Conservation (phyloP, 2,888 invertebrate species). For the Heteropelma amictum region DNA sequence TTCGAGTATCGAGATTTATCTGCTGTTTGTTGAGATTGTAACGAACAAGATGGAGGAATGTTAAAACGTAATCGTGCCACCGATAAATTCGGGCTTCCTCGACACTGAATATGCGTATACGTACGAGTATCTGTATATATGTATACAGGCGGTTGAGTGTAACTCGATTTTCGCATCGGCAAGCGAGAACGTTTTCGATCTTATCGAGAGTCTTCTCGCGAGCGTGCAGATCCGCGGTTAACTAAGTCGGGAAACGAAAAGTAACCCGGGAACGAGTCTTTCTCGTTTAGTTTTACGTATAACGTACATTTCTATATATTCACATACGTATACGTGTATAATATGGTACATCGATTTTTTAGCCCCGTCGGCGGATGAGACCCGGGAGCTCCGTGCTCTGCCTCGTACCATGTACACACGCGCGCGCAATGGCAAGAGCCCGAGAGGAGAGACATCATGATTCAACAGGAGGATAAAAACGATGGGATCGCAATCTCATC, state of each 20-base stretch:
- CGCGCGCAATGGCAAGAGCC: neutral
- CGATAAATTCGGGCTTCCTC: constrained; percentile 50
- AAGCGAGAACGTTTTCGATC: constrained; percentile 52
- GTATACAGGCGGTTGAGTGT: constrained; percentile 17
- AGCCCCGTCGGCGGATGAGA: constrained; percentile 21
- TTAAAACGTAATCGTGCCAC: constrained; percentile 42
- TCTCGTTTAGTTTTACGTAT: constrained; percentile 33
- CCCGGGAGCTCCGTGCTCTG: constrained; percentile 37
- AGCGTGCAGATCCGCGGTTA: constrained; percentile 31
- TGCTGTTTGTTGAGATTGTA: constrained; percentile 19
- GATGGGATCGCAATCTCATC: constrained; percentile 52
- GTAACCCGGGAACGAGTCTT: constrained; percentile 46
- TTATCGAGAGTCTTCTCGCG: constrained; percentile 40
- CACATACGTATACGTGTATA: neutral
- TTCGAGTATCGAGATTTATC: constrained; percentile 1
- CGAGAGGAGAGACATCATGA: constrained; percentile 43
- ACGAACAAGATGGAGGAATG: constrained; percentile 30
- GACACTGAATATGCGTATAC: neutral
- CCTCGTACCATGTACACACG: neutral
- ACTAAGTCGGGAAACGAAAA: constrained; percentile 48
- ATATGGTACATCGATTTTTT: constrained; percentile 31
- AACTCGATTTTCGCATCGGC: constrained; percentile 51
- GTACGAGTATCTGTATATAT: neutral
- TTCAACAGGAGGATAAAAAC: constrained; percentile 52
- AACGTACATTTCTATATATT: neutral